These are phyloP conservation scores for Pristionchus mayeri DNA, from an alignment of 2,888 invertebrate species.

Conservation along the genomic window DNA sequence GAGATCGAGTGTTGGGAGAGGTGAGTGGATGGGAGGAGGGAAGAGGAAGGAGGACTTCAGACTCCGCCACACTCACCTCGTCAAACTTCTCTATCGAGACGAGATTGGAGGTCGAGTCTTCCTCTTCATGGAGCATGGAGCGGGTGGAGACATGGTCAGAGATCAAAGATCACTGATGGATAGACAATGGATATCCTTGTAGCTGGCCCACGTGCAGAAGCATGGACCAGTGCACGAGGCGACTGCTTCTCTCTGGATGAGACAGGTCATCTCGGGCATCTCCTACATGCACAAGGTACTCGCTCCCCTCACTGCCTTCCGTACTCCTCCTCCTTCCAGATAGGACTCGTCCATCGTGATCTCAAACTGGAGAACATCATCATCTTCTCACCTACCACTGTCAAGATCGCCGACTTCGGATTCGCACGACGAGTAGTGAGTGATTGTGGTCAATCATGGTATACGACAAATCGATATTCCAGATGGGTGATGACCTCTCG, in stretches of 20 bases:
- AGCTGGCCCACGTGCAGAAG: constrained; percentile 77
- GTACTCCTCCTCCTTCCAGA: constrained; percentile 50
- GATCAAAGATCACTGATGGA: neutral
- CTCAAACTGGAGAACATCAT: constrained; percentile 79
- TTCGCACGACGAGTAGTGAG: constrained; percentile 76
- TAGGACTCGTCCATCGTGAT: constrained; percentile 78
- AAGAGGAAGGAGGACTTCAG: neutral
- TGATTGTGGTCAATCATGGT: neutral
- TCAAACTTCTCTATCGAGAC: constrained; percentile 58
- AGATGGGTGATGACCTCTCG: constrained; percentile 64
- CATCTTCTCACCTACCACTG: constrained; percentile 76
- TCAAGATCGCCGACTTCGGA: constrained; percentile 78
- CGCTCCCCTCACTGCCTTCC: neutral
- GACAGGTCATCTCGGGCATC: constrained; percentile 68
- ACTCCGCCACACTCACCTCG: constrained; percentile 58
- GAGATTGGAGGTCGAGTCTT: constrained; percentile 68
- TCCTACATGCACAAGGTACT: constrained; percentile 48
- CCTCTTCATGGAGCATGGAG: constrained; percentile 78
- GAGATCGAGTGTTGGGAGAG: constrained; percentile 69
- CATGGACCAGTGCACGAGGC: constrained; percentile 77
- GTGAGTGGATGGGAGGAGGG: constrained; percentile 10
- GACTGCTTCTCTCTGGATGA: constrained; percentile 76
- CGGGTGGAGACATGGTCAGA: constrained; percentile 77
- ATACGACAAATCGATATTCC: neutral
- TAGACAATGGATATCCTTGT: constrained; percentile 44